phyloP scores from a whole-genome alignment of 2,888 invertebrate genomes.

The Boloria selene region DNA sequence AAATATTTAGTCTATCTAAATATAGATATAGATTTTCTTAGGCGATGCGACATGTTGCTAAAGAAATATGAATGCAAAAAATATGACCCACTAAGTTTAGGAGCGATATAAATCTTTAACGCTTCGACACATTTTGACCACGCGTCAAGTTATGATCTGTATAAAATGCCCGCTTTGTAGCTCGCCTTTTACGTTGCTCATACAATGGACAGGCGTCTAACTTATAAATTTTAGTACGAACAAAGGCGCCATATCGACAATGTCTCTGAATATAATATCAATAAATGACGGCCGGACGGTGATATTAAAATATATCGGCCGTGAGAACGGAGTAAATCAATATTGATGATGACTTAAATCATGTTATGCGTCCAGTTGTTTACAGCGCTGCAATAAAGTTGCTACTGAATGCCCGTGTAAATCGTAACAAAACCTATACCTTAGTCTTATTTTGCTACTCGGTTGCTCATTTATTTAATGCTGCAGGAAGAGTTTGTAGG shows the following conservation, averaged over 20 bases:
- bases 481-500: constrained; percentile 28
- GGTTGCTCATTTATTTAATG: constrained; percentile 12
- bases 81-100: constrained; percentile 54
- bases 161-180: constrained; percentile 71
- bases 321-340: constrained; percentile 72
- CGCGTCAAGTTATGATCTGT: constrained; percentile 76
- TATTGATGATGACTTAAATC: constrained; percentile 66
- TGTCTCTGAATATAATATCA: constrained; percentile 67
- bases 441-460: constrained; percentile 13
- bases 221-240: constrained; percentile 79
- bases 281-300: constrained; percentile 62
- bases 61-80: constrained; percentile 38
- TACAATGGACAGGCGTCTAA: constrained; percentile 75
- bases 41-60: constrained; percentile 15
- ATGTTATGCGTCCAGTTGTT: constrained; percentile 46
- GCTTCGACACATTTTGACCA: constrained; percentile 80
- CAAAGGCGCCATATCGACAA: constrained; percentile 80
- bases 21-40: neutral
- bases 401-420: constrained; percentile 53
- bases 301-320: constrained; percentile 75
- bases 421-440: constrained; percentile 27
- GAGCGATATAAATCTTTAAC: constrained; percentile 72
- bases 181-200: constrained; percentile 52
- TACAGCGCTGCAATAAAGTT: constrained; percentile 36
- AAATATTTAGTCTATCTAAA: neutral